Evolutionary conservation across 1,140 invertebrate species (phyloP).

Genomic region (Brachionus manjavacas): DNA sequence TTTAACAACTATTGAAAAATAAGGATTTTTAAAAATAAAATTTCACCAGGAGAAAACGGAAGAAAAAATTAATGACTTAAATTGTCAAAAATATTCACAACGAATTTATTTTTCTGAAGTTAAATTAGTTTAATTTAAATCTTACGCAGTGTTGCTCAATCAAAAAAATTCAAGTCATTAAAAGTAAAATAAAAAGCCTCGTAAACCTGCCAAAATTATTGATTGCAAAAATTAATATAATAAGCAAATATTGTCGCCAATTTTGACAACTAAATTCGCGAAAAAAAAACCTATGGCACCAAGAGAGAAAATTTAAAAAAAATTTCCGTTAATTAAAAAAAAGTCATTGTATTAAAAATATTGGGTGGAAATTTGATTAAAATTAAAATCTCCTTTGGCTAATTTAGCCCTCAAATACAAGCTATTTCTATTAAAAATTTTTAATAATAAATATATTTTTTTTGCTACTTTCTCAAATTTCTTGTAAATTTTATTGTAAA

Average conservation of each 20-base stretch:
- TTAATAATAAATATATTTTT: neutral
- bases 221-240: neutral
- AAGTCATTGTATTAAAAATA: neutral
- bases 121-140: neutral
- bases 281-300: neutral
- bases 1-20: no score
- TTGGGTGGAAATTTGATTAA: neutral
- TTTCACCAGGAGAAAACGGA: neutral
- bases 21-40: neutral
- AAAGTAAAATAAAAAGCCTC: neutral
- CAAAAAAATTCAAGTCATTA: neutral
- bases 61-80: neutral
- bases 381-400: neutral
- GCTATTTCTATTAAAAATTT: neutral
- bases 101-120: neutral
- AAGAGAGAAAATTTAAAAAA: neutral
- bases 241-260: neutral
- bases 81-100: neutral
- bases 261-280: neutral
- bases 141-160: neutral
- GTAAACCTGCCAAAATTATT: neutral
- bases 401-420: no score
- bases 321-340: neutral
- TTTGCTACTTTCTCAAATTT: neutral
- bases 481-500: slow-evolving; percentile 1